A percentile compares a stretch with the other conserved stretches of the same genome.
Evolutionary conservation across 2,888 invertebrate species (phyloP).

Genomic region (Drosophila kanekoi): DNA sequence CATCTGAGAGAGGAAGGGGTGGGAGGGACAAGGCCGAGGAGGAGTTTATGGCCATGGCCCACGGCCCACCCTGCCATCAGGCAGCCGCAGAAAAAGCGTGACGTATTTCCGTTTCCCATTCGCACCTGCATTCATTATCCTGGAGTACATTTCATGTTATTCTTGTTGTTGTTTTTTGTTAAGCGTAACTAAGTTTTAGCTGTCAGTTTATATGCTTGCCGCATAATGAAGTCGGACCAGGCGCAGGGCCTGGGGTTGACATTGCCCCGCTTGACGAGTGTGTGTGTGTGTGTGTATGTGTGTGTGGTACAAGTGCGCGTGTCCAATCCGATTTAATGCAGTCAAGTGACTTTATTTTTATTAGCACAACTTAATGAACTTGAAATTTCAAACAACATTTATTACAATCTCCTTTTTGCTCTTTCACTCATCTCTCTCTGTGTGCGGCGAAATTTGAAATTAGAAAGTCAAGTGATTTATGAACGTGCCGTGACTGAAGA

Average conservation of each 20-base stretch:
- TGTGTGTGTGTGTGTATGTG: neutral
- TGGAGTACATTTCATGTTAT: slow-evolving; percentile 43
- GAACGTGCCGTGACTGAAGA: slow-evolving; percentile 60
- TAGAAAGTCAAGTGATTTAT: slow-evolving; percentile 78
- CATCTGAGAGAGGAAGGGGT: slow-evolving; percentile 51
- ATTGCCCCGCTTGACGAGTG: neutral
- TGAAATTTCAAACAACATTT: slow-evolving; percentile 75
- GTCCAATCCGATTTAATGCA: slow-evolving; percentile 82
- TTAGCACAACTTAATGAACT: slow-evolving; percentile 83
- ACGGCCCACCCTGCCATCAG: slow-evolving; percentile 37
- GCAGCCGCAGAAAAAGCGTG: slow-evolving; percentile 71
- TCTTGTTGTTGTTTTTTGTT: slow-evolving; percentile 28
- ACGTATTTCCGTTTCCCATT: slow-evolving; percentile 79
- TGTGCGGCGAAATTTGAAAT: slow-evolving; percentile 59
- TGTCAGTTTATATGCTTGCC: slow-evolving; percentile 69
- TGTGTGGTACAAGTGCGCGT: slow-evolving; percentile 82
- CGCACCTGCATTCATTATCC: slow-evolving; percentile 76
- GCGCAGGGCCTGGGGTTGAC: slow-evolving; percentile 14
- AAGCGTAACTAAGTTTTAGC: slow-evolving; percentile 80
- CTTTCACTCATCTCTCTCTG: slow-evolving; percentile 8
- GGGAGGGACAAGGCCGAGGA: neutral
- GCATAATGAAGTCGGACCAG: slow-evolving; percentile 45
- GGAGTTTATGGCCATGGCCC: slow-evolving; percentile 44
- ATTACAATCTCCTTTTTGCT: slow-evolving; percentile 57
- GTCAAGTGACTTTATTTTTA: slow-evolving; percentile 81